phyloP scores from a whole-genome alignment of 2,888 invertebrate species.

The Tenthredo distinguenda region DNA sequence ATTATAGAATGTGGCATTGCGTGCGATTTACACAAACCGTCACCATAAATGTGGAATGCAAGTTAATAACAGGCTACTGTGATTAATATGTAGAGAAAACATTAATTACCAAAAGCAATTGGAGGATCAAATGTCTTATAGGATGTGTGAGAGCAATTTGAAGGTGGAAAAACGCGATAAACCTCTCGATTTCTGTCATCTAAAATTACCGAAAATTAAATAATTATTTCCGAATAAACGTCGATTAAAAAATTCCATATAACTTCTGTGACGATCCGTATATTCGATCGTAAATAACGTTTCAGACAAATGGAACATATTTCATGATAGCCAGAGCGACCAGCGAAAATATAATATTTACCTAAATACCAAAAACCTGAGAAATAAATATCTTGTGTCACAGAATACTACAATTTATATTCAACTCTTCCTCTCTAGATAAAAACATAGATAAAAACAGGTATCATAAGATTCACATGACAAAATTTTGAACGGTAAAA shows the following conservation, averaged over 20 bases:
- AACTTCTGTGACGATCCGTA: background rate
- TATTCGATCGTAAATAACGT: background rate
- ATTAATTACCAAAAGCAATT: slow-evolving; percentile 59
- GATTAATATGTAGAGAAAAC: slow-evolving; percentile 53
- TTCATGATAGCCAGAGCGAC: background rate
- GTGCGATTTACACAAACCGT: background rate
- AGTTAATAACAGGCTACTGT: background rate
- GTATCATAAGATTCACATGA: background rate
- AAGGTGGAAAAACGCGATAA: background rate
- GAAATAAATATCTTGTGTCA: background rate
- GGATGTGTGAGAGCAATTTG: slow-evolving; percentile 31
- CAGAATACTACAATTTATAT: background rate
- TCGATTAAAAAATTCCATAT: background rate
- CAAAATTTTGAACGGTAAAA: background rate
- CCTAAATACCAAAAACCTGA: background rate
- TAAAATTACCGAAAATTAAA: slow-evolving; percentile 36
- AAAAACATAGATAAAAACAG: background rate
- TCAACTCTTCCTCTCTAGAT: background rate
- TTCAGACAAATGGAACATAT: background rate
- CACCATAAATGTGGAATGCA: slow-evolving; percentile 11
- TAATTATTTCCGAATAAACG: background rate
- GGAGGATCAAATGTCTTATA: slow-evolving; percentile 61
- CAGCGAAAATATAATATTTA: background rate
- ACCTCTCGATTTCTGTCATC: slow-evolving; percentile 17
- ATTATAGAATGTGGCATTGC: background rate